Conservation (phyloP, 2,113 vertebrate genomes). For the Callithrix jacchus region DNA sequence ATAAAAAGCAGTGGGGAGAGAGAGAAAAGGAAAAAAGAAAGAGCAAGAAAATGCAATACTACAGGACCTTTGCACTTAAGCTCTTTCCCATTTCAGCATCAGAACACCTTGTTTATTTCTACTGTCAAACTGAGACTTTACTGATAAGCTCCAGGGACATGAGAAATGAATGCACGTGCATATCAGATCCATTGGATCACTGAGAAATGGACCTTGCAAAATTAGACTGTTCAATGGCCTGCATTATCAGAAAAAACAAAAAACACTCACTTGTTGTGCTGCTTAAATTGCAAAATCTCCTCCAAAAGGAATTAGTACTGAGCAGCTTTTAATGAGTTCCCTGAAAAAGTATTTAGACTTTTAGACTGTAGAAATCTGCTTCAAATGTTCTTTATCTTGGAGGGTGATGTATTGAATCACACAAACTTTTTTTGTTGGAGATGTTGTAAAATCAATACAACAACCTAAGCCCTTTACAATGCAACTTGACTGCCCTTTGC, state of each 20-base stretch:
- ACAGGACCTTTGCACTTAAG: background rate
- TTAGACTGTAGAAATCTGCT: background rate
- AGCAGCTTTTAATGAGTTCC: background rate
- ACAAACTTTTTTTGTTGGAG: background rate
- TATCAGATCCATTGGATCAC: background rate
- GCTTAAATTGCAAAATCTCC: slow-evolving; percentile 21
- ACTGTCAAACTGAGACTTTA: background rate
- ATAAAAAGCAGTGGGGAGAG: background rate
- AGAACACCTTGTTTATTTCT: background rate
- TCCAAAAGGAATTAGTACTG: background rate
- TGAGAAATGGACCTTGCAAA: background rate
- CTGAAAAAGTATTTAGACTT: background rate
- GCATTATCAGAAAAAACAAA: background rate
- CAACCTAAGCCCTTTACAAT: background rate
- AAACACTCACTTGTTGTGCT: background rate
- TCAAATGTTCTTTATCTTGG: slow-evolving; percentile 7
- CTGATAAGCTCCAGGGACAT: background rate
- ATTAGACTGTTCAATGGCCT: background rate
- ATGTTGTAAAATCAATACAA: background rate
- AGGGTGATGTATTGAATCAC: background rate
- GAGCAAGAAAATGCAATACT: background rate
- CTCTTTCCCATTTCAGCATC: background rate
- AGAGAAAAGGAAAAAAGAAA: background rate
- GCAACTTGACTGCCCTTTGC: background rate
- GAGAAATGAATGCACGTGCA: background rate